Conservation (phyloP, 1,140 invertebrate genomes). For the Neocloeon triangulifer region DNA sequence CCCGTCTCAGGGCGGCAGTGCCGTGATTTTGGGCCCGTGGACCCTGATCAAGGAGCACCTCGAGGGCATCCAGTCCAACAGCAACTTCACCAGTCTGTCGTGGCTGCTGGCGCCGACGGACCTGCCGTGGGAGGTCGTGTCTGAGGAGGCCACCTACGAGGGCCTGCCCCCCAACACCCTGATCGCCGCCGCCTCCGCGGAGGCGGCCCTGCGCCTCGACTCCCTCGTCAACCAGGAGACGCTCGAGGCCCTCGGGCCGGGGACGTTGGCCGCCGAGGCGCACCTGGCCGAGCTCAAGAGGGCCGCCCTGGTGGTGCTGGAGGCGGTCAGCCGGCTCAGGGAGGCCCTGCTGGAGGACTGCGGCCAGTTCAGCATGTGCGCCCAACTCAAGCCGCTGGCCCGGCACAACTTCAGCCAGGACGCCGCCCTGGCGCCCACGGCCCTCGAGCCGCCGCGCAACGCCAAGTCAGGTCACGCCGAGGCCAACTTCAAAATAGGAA, state of each 20-base stretch:
- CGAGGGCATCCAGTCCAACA: too few relatives aligned
- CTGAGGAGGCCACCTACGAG: not conserved
- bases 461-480: too few relatives aligned
- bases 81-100: too few relatives aligned
- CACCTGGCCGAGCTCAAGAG: too few relatives aligned
- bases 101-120: not conserved
- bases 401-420: not conserved
- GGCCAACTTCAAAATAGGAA: too few relatives aligned
- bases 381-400: not conserved
- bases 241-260: too few relatives aligned
- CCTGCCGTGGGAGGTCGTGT: not conserved
- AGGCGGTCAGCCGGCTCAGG: not conserved
- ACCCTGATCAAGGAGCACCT: too few relatives aligned
- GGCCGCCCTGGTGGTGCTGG: too few relatives aligned
- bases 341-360: not conserved
- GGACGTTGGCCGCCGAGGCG: too few relatives aligned
- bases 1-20: too few relatives aligned
- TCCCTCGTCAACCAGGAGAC: too few relatives aligned
- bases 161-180: not conserved
- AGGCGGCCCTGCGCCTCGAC: not conserved
- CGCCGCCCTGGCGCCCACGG: not conserved
- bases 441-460: not conserved
- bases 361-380: not conserved
- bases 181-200: not conserved
- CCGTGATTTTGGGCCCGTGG: too few relatives aligned